Conservation (phyloP, 37 sponge, comb jelly and placozoan genomes). For the Oopsacas minuta region DNA sequence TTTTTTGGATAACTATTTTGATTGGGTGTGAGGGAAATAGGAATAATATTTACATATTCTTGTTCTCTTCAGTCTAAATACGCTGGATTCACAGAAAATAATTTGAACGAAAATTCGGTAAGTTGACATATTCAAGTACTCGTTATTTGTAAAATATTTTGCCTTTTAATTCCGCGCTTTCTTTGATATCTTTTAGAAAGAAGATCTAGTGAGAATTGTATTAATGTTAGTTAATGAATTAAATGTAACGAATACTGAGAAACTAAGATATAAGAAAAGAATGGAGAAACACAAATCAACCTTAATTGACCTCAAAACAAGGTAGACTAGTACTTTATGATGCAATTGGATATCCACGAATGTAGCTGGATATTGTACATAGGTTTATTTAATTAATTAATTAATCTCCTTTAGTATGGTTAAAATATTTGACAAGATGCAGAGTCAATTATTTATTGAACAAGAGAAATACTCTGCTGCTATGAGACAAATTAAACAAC, state of each 20-base stretch:
- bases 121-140: not conserved
- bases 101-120: not conserved
- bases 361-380: too few relatives aligned
- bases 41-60: too few relatives aligned
- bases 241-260: slow-evolving; percentile 10
- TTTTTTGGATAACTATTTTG: too few relatives aligned
- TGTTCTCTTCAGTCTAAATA: not conserved
- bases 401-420: slow-evolving; percentile 11
- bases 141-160: not conserved
- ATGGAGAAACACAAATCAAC: slow-evolving; percentile 19
- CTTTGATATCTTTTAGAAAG: not conserved
- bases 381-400: too few relatives aligned
- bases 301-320: not conserved
- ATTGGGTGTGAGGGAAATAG: too few relatives aligned
- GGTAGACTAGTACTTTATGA: not conserved
- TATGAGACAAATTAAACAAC: slow-evolving; percentile 13
- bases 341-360: not conserved
- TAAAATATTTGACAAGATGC: slow-evolving; percentile 11
- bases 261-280: slow-evolving; percentile 4
- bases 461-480: slow-evolving; percentile 13
- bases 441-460: not conserved
- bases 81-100: not conserved
- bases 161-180: not conserved
- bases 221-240: not conserved
- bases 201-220: not conserved